Evolutionary conservation across 2,797 vertebrate species (phyloP).

Genomic region (Micromesistius poutassou): DNA sequence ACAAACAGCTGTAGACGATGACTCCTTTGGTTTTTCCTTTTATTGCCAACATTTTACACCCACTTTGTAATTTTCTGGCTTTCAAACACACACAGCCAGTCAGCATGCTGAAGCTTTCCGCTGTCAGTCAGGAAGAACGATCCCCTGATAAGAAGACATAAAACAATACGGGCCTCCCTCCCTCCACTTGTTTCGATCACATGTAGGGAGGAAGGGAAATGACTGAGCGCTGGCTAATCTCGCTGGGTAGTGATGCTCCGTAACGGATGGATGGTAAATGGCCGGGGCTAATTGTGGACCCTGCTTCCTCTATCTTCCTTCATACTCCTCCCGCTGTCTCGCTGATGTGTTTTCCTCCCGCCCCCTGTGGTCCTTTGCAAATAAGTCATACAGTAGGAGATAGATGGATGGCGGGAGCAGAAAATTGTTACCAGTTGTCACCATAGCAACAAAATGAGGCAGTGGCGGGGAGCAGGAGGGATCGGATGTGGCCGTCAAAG

Average conservation of each 20-base stretch:
- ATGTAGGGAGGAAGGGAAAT: neutral
- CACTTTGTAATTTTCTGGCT: slow-evolving; percentile 62
- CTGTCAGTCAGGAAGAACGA: slow-evolving; percentile 32
- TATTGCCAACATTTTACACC: slow-evolving; percentile 29
- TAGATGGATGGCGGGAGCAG: neutral
- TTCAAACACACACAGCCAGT: slow-evolving; percentile 33
- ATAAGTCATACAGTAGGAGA: slow-evolving; percentile 7
- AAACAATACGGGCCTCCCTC: neutral
- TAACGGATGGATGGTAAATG: neutral
- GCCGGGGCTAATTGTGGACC: neutral
- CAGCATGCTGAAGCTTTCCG: slow-evolving; percentile 51
- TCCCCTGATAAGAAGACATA: too few species aligned
- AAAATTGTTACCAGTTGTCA: slow-evolving; percentile 31
- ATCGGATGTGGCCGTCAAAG: slow-evolving; percentile 47
- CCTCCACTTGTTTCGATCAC: neutral
- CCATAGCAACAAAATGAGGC: slow-evolving; percentile 36
- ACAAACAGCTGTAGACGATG: neutral
- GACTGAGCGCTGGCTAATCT: neutral
- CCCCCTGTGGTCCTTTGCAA: slow-evolving; percentile 9
- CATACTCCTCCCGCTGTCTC: slow-evolving; percentile 5
- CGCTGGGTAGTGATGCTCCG: neutral
- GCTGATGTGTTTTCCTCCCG: slow-evolving; percentile 34
- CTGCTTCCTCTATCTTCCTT: neutral
- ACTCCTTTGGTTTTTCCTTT: slow-evolving; percentile 18
- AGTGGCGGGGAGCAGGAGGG: slow-evolving; percentile 28